Conservation (phyloP, 2,113 vertebrate species). For the Crotalus tigris region DNA sequence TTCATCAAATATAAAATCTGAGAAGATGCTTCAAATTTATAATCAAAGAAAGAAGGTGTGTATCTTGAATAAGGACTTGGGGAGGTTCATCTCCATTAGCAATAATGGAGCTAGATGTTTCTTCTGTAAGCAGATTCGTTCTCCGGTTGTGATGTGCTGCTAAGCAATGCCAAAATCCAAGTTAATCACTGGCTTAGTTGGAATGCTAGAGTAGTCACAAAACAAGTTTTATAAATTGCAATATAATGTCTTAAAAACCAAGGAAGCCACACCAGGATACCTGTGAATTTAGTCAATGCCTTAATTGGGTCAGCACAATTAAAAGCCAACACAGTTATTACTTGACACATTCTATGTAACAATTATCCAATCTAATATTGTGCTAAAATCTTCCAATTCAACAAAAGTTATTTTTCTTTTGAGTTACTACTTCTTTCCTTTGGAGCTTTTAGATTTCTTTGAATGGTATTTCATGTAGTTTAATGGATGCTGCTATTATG, state of each 20-base stretch:
- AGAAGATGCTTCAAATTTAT: background rate
- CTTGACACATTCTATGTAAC: background rate
- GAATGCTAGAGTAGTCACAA: background rate
- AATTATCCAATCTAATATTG: background rate
- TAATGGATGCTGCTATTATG: background rate
- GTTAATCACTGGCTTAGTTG: background rate
- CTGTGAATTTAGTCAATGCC: background rate
- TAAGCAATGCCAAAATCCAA: background rate
- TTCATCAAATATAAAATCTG: background rate
- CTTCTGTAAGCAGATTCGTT: background rate
- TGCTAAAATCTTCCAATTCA: background rate
- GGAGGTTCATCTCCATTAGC: background rate
- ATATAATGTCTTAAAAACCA: background rate
- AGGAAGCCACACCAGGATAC: background rate
- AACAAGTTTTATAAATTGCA: background rate
- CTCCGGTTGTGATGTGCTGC: background rate
- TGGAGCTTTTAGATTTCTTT: background rate
- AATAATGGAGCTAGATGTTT: background rate
- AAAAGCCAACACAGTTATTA: background rate
- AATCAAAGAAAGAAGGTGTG: background rate
- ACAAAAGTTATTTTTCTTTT: background rate
- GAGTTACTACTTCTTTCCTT: background rate
- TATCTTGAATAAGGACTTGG: background rate
- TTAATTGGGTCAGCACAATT: background rate
- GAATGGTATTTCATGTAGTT: background rate